Percentiles rank a stretch among this genome's conserved stretches.
Evolutionary conservation across 2,888 invertebrate species (phyloP).

Genomic region (Endotricha flammealis): DNA sequence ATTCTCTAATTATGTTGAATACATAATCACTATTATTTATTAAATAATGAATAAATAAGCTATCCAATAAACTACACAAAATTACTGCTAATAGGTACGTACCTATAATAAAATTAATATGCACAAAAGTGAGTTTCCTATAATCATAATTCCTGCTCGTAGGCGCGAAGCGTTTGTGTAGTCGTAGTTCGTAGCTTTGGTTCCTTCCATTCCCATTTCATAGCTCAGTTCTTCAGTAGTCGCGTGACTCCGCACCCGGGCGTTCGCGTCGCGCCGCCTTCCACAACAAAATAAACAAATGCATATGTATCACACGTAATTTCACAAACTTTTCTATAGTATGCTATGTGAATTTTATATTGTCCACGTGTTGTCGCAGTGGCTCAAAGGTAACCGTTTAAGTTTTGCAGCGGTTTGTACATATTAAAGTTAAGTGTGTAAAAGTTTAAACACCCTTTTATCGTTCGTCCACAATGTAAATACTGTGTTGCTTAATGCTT

Average conservation of each 20-base stretch:
- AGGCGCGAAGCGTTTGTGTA: constrained; percentile 18
- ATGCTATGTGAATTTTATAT: constrained; percentile 27
- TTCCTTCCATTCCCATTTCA: neutral
- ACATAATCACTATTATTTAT: too few species aligned
- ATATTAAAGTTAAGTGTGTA: neutral
- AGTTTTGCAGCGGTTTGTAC: neutral
- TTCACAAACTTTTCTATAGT: constrained; percentile 24
- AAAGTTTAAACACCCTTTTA: neutral
- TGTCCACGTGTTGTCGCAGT: constrained; percentile 10
- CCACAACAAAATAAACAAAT: constrained; percentile 40
- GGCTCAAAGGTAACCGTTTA: constrained; percentile 15
- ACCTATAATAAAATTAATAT: too few species aligned
- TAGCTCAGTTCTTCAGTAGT: constrained; percentile 28
- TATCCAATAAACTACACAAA: too few species aligned
- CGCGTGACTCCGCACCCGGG: constrained; percentile 29
- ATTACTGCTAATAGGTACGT: too few species aligned
- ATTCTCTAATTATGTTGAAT: too few species aligned
- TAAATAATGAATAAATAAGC: too few species aligned
- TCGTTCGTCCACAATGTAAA: neutral
- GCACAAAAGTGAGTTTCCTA: too few species aligned
- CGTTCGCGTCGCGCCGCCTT: constrained; percentile 28
- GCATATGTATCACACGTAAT: constrained; percentile 33
- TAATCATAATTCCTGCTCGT: too few species aligned
- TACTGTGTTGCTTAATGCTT: too few species aligned
- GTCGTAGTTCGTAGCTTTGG: constrained; percentile 18